Evolutionary conservation across 2,888 invertebrate genomes (phyloP), one percentile per base, ranked within the genome.

Genomic region (Scaptomyza parva): DNA sequence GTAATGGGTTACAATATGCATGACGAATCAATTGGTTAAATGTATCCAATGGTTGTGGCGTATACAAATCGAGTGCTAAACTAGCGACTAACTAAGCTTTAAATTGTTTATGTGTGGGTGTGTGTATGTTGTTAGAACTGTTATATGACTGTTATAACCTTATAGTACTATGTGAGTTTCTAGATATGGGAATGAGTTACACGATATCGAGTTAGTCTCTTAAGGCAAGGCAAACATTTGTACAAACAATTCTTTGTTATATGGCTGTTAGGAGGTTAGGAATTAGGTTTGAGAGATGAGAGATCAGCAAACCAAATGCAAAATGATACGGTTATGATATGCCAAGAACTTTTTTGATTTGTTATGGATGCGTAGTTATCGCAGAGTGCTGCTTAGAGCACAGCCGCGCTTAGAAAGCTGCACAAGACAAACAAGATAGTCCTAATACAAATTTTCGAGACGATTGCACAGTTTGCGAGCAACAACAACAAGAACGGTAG

Each of bases 51-150:
- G 70, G 43, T 20, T 59, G 72, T 52, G 40, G 37, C 30, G 65
- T 70, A 55, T 70, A 67, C 61, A 55, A 67, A 67, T 73, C 70
- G 45, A 51, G 74, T 70, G 74, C 70, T 71, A 30, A 51, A 63
- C 79, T 86, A 58, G 78, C 71, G 59, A 70, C 73, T 79, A 83
- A 86, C 73, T 73, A 86, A 83, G 84, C 80, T 39, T 58, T 86
- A 62, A 76, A 62, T 59, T 41, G 28, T 12, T 35, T 75, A 50
- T 52, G 52, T 64, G 45, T 45, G 14, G 51, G 48, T 61, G 71
- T 33, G 35, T 65, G 55, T 44, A 45, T 59, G 39, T 47, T 43
- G 57, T 53, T 64, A 58, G 40, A 48, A n/a, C 35, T 43, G 26
- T 35, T 61, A 17, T 47, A 35, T 14, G 14, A n/a, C n/a, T n/a